Conservation (phyloP, 2,888 invertebrate genomes). For the Drosophila merina region DNA sequence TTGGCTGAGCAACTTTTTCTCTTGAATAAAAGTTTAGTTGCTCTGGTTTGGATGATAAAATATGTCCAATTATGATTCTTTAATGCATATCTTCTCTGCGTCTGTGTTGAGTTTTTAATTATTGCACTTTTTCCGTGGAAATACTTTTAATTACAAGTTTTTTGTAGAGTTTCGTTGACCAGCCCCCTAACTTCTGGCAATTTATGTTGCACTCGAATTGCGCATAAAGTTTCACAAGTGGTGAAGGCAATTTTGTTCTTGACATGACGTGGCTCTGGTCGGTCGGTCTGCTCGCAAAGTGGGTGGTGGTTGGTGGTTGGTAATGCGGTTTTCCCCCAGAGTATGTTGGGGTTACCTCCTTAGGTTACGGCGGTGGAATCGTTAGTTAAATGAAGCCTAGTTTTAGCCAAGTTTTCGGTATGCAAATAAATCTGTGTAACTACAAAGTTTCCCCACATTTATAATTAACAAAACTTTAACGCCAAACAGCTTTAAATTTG, state of each 20-base stretch:
- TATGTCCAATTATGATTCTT: neutral
- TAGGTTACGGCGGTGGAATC: conserved; percentile 43
- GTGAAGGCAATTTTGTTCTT: conserved; percentile 74
- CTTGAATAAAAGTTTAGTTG: neutral
- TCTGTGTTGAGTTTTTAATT: conserved; percentile 25
- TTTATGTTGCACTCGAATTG: conserved; percentile 71
- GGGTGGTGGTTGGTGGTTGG: conserved; percentile 11
- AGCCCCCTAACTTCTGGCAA: conserved; percentile 62
- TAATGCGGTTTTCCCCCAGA: conserved; percentile 33
- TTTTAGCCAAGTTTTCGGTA: conserved; percentile 38
- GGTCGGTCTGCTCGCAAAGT: conserved; percentile 44
- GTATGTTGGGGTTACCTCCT: conserved; percentile 3
- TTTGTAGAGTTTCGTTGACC: conserved; percentile 27
- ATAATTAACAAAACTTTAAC: conserved; percentile 4
- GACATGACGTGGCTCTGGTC: conserved; percentile 60
- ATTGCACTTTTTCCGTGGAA: conserved; percentile 25
- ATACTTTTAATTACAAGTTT: conserved; percentile 67
- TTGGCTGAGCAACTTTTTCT: neutral
- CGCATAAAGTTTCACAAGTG: conserved; percentile 70
- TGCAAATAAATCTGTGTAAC: conserved; percentile 44
- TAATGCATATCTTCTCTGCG: neutral
- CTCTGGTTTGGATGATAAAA: neutral
- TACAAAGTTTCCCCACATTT: conserved; percentile 29
- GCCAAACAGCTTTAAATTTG: too few relatives aligned
- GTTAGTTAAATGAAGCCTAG: conserved; percentile 52